Evolutionary conservation across 1,140 invertebrate genomes (phyloP), one percentile per base, ranked within the genome.

Genomic region (Globodera ellingtonae): DNA sequence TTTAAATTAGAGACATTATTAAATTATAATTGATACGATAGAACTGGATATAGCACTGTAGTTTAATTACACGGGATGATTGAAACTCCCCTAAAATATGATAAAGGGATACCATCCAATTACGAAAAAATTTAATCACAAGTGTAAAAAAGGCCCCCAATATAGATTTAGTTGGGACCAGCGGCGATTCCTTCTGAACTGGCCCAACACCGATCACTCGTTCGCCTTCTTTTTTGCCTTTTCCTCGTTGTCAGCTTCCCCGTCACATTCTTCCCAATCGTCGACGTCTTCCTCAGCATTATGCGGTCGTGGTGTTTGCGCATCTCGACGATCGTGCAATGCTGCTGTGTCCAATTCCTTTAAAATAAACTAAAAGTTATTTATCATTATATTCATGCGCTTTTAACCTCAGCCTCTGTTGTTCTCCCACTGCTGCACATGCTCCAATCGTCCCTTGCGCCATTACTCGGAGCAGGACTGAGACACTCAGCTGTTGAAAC

Each of bases 401-500:
- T 35, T 10, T 67, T 15, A 52, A 78, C 69, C 78, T 78, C 78
- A 1, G 74, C 70, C 24, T 70, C 78, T 1, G 78, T 70, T 75
- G 73, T 62, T 50, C 8, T 62, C 10, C 62, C 78, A 66, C 80
- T 82, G 62, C 81, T 82, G 81, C 79, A 82, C 79, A 82, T 82
- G 67, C 81, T 82, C 81, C 81, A 82, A 24, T 73, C 72, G n/a
- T 82, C 81, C 15, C 81, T 73, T 24, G 65, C 21, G 18, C 73
- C 81, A 66, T 79, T 80, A 48, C 79, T 81, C 48, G 79, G 46
- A n/a, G 50, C 78, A 18, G 79, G 79, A 46, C 79, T 81, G 48
- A 48, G 46, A 6, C 79, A 7, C 10, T 47, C 75, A 15, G 44
- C 79, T 72, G 79, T 6, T 1, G 56, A 7, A 21, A 46, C 3